Percentiles rank a stretch among this genome's conserved stretches.
Conservation (phyloP, 2,113 vertebrate species). For the Chaetodon auriga region DNA sequence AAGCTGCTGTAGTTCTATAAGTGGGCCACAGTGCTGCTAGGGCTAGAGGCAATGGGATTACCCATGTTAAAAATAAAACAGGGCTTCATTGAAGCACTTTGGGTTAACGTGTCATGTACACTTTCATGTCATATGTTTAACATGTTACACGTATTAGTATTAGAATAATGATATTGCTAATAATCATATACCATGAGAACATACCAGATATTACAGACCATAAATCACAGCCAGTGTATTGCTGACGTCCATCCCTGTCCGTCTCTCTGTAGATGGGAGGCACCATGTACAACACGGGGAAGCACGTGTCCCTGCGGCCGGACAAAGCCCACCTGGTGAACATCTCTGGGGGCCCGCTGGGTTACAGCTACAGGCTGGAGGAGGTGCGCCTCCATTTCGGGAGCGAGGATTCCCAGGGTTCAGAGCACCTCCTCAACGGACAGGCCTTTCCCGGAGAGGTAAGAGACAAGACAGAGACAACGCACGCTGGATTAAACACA, state of each 20-base stretch:
- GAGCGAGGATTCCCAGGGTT: conserved; percentile 92
- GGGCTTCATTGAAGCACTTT: not conserved
- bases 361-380: conserved; percentile 94
- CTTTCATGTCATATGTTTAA: too few relatives aligned
- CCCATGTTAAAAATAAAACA: conserved; percentile 25
- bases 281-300: conserved; percentile 97
- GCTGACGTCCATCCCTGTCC: not conserved
- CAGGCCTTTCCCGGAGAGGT: conserved; percentile 98
- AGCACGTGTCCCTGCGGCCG: conserved; percentile 92
- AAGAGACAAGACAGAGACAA: not conserved
- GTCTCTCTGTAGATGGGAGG: conserved; percentile 88
- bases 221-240: not conserved
- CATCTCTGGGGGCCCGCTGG: conserved; percentile 94
- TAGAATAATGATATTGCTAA: not conserved
- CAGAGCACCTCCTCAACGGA: conserved; percentile 95
- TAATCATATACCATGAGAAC: not conserved
- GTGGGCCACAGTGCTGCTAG: conserved; percentile 16
- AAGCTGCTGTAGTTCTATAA: conserved; percentile 3
- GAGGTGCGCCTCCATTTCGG: conserved; percentile 95
- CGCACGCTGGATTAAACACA: not conserved
- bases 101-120: not conserved
- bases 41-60: conserved; percentile 22
- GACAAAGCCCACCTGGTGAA: conserved; percentile 96
- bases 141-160: not conserved
- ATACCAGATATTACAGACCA: too few relatives aligned